A percentile compares a stretch with the other conserved stretches of the same genome.
These are phyloP conservation scores for Paramisgurnus dabryanus DNA, from an alignment of 2,113 vertebrate genomes.

Conservation along the genomic window DNA sequence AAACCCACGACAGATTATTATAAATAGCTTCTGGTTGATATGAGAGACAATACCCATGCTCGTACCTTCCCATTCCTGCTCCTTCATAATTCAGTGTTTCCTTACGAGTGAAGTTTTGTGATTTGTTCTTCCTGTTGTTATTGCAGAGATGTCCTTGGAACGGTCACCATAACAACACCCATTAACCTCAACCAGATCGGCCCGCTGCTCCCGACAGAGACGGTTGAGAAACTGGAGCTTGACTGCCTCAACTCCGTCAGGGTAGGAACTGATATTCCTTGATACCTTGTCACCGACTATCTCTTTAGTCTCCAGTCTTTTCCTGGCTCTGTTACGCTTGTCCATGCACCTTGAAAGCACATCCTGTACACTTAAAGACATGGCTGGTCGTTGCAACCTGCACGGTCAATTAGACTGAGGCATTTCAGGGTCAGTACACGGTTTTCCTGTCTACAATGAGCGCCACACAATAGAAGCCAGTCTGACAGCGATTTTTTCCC, in stretches of 20 bases:
- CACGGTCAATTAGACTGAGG: conserved; percentile 42
- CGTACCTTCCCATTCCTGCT: conserved; percentile 46
- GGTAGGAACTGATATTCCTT: conserved; percentile 60
- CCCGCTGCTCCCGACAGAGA: conserved; percentile 70
- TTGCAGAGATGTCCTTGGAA: conserved; percentile 74
- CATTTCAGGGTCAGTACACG: conserved; percentile 49
- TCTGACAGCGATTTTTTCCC: conserved; percentile 29
- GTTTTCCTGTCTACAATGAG: conserved; percentile 53
- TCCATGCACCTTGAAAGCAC: conserved; percentile 19
- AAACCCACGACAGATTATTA: conserved; percentile 33
- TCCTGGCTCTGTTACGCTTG: background rate
- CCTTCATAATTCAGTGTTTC: conserved; percentile 48
- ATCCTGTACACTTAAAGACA: conserved; percentile 38
- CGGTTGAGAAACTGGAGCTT: conserved; percentile 72
- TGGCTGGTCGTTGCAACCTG: conserved; percentile 41
- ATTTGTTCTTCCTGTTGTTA: conserved; percentile 49
- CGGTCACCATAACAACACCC: conserved; percentile 68
- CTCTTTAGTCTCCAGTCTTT: background rate
- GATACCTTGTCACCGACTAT: conserved; percentile 1
- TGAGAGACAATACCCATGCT: conserved; percentile 21
- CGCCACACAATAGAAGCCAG: conserved; percentile 48
- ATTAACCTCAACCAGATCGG: conserved; percentile 65
- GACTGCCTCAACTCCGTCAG: conserved; percentile 79
- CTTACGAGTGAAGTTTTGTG: conserved; percentile 41
- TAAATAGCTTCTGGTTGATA: conserved; percentile 48